These are phyloP conservation scores for Diuraphis noxia DNA, from an alignment of 1,140 invertebrate species.

Conservation along the genomic window DNA sequence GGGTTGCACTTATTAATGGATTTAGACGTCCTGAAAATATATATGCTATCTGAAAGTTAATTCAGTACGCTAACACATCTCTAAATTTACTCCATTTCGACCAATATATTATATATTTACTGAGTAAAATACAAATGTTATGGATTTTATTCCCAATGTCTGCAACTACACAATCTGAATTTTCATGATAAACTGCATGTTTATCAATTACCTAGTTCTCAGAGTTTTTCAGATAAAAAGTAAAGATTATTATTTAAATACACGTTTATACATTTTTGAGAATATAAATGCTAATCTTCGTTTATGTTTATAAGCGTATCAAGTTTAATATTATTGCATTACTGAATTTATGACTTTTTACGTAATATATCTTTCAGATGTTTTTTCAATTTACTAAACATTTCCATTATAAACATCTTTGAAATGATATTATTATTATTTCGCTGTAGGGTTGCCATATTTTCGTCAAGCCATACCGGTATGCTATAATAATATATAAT, in stretches of 20 bases:
- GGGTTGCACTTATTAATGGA: not conserved
- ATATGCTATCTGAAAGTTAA: not conserved
- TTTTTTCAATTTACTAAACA: conserved; percentile 33
- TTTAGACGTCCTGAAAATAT: not conserved
- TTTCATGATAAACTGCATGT: not conserved
- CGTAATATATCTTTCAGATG: conserved; percentile 21
- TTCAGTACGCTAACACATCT: not conserved
- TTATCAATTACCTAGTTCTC: not conserved
- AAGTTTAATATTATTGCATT: conserved; percentile 6
- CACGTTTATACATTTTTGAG: not conserved
- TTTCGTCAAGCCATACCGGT: not conserved
- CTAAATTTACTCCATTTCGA: not conserved
- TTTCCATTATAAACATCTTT: conserved; percentile 18
- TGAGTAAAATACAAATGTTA: not conserved
- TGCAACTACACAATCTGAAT: not conserved
- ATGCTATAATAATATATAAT: not conserved
- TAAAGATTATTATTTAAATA: not conserved
- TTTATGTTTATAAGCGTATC: conserved; percentile 16
- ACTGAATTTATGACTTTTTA: not conserved
- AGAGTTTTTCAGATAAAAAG: not conserved
- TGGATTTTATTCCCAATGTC: not conserved
- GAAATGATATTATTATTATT: not conserved
- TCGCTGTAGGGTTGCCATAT: not conserved
- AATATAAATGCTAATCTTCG: not conserved
- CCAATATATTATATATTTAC: not conserved